These are phyloP conservation scores for Battus philenor DNA, from an alignment of 1,140 invertebrate genomes.

Conservation along the genomic window DNA sequence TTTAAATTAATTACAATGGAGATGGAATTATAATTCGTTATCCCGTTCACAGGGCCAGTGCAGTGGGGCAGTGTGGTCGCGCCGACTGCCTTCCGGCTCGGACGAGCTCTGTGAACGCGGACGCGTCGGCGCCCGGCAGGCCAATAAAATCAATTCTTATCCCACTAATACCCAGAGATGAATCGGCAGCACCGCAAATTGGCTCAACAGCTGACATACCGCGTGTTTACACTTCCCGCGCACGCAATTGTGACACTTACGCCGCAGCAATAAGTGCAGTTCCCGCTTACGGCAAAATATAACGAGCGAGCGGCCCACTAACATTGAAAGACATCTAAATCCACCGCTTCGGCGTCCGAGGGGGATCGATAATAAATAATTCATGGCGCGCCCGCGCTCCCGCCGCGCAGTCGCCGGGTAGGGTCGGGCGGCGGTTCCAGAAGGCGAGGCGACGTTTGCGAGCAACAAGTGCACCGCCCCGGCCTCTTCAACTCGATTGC, in stretches of 20 bases:
- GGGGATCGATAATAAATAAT: slow-evolving; percentile 23
- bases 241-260: slow-evolving; percentile 1
- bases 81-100: too few relatives aligned
- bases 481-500: slow-evolving; percentile 56
- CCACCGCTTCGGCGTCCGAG: slow-evolving; percentile 4
- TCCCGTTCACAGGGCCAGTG: too few relatives aligned
- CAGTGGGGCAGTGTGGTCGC: too few relatives aligned
- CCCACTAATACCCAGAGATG: slow-evolving; percentile 41
- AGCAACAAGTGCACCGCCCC: slow-evolving; percentile 14
- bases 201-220: slow-evolving; percentile 31
- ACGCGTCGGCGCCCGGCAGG: background rate
- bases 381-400: slow-evolving; percentile 7
- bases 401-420: too few relatives aligned
- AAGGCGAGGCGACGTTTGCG: too few relatives aligned
- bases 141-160: slow-evolving; percentile 25
- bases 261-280: background rate
- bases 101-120: background rate
- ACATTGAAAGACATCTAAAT: background rate
- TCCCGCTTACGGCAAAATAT: too few relatives aligned
- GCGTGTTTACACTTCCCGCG: slow-evolving; percentile 17
- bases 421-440: too few relatives aligned
- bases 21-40: too few relatives aligned
- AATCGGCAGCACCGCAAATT: slow-evolving; percentile 49
- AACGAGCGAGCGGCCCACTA: background rate
- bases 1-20: too few relatives aligned